Base-by-base conservation (phyloP, 2,888 invertebrate species). In the Anarsia innoxiella region DNA sequence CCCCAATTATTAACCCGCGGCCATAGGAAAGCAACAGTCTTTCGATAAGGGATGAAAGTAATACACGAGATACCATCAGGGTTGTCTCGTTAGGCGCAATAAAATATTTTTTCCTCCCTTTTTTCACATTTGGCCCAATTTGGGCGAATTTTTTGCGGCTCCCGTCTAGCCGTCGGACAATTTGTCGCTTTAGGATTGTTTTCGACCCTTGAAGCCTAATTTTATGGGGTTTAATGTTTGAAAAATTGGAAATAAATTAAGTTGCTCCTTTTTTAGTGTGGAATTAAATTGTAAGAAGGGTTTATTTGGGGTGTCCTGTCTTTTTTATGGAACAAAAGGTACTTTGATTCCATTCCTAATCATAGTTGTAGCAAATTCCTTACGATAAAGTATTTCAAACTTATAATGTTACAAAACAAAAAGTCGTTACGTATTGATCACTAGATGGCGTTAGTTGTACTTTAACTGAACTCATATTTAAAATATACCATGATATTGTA, bases 11-110 rank as follows among this genome's bases (percentile, higher is more conserved):
- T 68, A 69, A 66, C 56, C 67, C n/a, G n/a, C 66, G 73, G 68
- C 66, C 69, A 72, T 55, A 55, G 56, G 46, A 63, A 55, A 61
- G 61, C 56, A 63, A 59, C 67, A 61, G 53, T 16, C 41, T 67
- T 60, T 57, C 56, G 68, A 75, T 77, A 75, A 73, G 74, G 77
- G 77, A 73, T 79, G 82, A 80, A 82, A 82, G 78, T 80, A 80
- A 83, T 82, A 79, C 70, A 56, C 37, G 44, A 57, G 80, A 83
- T 82, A 83, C 58, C 66, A 79, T 82, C 80, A 51, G 68, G 72
- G 68, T 60, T 66, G 62, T 49, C 74, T 77, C 67, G 79, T 83
- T 80, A 76, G 67, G 49, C 59, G 67, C 70, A 79, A 80, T 83
- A 78, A 80, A 82, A 70, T 53, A 45, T 56, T 74, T 78, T 80